Evolutionary conservation across 1,140 invertebrate species (phyloP).

Genomic region (Whitmania pigra): DNA sequence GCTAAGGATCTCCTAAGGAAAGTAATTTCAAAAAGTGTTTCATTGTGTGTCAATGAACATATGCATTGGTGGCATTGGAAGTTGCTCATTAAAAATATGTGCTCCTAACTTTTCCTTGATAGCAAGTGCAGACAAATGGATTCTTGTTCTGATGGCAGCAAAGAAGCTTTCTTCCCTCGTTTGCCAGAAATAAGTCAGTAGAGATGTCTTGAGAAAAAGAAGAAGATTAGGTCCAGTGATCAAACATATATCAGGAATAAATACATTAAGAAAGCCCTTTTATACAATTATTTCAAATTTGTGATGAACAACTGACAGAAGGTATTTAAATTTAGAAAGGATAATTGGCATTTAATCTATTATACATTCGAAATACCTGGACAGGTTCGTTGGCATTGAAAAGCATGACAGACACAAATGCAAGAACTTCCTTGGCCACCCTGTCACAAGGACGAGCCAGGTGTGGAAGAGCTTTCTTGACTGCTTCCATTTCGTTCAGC

Average conservation of each 20-base stretch:
- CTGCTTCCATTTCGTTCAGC: conserved; percentile 34
- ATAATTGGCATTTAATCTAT: too few species aligned
- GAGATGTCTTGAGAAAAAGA: conserved; percentile 18
- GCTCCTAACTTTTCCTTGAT: conserved; percentile 22
- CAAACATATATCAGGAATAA: too few species aligned
- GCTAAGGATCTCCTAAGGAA: conserved; percentile 33
- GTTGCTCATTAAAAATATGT: background rate
- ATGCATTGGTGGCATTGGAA: too few species aligned
- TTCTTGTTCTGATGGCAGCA: conserved; percentile 39
- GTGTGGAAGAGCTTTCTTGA: conserved; percentile 37
- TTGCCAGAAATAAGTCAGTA: conserved; percentile 38
- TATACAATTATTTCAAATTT: too few species aligned
- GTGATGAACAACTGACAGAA: too few species aligned
- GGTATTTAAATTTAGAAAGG: too few species aligned
- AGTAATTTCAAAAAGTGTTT: too few species aligned
- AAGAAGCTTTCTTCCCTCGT: conserved; percentile 42
- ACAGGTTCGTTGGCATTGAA: conserved; percentile 42
- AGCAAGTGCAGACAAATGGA: conserved; percentile 38
- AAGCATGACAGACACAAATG: conserved; percentile 39
- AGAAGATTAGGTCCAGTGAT: too few species aligned
- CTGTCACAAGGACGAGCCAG: conserved; percentile 37
- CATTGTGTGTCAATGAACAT: too few species aligned
- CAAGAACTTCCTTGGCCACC: conserved; percentile 38
- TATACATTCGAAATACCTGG: conserved; percentile 29
- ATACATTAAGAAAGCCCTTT: too few species aligned